These are phyloP conservation scores for Agrochola litura DNA, from an alignment of 2,888 invertebrate species.

Conservation along the genomic window DNA sequence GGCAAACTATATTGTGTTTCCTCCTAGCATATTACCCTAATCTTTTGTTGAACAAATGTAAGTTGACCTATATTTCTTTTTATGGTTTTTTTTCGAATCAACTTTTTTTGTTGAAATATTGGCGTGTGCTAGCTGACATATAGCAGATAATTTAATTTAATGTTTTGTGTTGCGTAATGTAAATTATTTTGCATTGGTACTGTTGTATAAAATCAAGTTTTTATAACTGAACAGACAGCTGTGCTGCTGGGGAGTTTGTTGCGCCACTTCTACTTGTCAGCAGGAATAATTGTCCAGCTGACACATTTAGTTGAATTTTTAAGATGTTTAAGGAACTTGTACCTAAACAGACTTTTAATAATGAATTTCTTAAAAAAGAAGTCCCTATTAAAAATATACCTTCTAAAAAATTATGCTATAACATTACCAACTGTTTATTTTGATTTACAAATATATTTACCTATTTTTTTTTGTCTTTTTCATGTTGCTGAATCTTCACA, in stretches of 20 bases:
- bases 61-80: background rate
- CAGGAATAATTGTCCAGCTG: background rate
- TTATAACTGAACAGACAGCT: too few species aligned
- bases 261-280: too few species aligned
- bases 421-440: background rate
- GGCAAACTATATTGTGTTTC: background rate
- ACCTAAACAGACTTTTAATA: background rate
- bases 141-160: too few species aligned
- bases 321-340: background rate
- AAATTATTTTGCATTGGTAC: too few species aligned
- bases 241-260: too few species aligned
- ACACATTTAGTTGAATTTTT: background rate
- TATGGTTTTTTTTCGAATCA: background rate
- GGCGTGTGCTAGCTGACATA: too few species aligned
- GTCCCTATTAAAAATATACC: background rate
- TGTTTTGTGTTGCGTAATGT: too few species aligned
- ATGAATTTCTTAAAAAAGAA: background rate
- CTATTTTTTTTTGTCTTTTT: constrained; percentile 34
- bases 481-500: constrained; percentile 42
- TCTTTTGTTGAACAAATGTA: constrained; percentile 1
- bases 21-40: background rate
- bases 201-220: too few species aligned
- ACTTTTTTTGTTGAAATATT: too few species aligned
- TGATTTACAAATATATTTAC: constrained; percentile 1
- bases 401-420: background rate